These are phyloP conservation scores for Phytoseiulus persimilis DNA, from an alignment of 2,888 invertebrate species.

Conservation along the genomic window DNA sequence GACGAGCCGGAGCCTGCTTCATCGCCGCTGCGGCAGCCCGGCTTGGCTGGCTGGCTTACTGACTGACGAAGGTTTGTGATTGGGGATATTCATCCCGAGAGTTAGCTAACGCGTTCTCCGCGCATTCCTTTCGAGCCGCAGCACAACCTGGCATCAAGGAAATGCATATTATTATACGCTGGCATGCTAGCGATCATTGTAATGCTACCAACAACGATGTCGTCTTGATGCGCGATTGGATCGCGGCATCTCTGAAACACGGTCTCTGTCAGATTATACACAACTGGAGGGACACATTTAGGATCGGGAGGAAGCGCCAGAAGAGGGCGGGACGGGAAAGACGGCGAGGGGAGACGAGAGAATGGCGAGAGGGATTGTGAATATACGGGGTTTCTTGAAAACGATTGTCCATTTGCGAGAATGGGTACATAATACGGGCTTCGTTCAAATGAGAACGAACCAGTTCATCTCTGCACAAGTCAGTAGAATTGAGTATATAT, in stretches of 20 bases:
- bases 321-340: neutral
- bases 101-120: neutral
- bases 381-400: neutral
- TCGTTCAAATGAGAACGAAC: neutral
- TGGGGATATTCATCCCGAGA: neutral
- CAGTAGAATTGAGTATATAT: neutral
- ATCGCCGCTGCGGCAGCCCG: neutral
- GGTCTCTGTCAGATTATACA: neutral
- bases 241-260: neutral
- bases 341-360: neutral
- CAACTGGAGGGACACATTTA: neutral
- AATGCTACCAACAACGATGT: neutral
- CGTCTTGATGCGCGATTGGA: neutral
- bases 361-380: neutral
- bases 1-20: neutral
- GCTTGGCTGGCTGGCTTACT: neutral
- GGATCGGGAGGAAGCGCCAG: neutral
- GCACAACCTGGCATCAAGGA: neutral
- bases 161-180: neutral
- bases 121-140: neutral
- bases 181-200: neutral
- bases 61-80: neutral
- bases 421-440: neutral
- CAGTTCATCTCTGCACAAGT: neutral
- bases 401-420: neutral